Evolutionary conservation across 2,888 invertebrate genomes (phyloP), one percentile per base, ranked within the genome.

Genomic region (Drosophila trichaetosa): DNA sequence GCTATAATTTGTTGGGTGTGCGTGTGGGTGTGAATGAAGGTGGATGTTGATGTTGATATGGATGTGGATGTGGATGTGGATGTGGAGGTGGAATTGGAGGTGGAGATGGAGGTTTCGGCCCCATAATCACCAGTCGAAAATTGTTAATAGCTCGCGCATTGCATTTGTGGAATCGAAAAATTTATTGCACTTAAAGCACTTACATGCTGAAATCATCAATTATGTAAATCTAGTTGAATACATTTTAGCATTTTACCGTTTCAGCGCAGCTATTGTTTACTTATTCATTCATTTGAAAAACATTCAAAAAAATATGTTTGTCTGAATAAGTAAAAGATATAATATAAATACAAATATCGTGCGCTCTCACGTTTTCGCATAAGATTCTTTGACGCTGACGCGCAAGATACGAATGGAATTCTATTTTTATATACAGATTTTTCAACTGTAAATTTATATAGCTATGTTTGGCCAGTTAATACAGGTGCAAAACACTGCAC

Each of bases 341-440:
- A 51, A 57, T 27, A 70, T 49, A 68, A 62, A 58, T 56, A 42
- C 48, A 82, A 68, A 78, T 65, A 76, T 73, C 79, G 77, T 76
- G 69, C 71, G 70, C 58, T 89, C 89, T 85, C 89, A 89, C 89
- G 87, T 83, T 89, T 84, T 76, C 67, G 89, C 85, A 84, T 71
- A 62, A 81, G 84, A 86, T 86, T 85, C 70, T 85, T 87, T 67
- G 49, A 56, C 58, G 82, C 73, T 85, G 89, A 88, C 86, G 74
- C 69, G 81, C 64, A 71, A 73, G 66, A 65, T 66, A 54, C 73
- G 63, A 76, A 83, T 85, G 85, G 85, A 85, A 85, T 73, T 89
- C 85, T 85, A 85, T 87, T 79, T 86, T 67, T 74, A 70, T 31
- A 7, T 21, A 2, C 16, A 58, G 52, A 65, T 68, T 68, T 52